phyloP scores from a whole-genome alignment of 2,888 invertebrate genomes.

The Papilio elwesi region DNA sequence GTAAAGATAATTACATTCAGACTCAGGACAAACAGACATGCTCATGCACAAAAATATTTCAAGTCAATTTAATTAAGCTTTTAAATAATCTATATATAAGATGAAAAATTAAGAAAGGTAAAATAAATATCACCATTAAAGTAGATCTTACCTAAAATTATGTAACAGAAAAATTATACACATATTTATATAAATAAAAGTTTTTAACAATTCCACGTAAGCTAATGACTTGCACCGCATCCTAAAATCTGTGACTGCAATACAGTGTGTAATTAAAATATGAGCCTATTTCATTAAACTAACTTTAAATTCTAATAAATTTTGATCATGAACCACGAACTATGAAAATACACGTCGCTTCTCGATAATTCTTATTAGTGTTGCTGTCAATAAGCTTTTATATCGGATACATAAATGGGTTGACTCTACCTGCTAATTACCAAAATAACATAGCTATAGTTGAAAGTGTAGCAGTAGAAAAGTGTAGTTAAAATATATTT shows the following conservation, averaged over 20 bases:
- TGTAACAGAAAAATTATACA: background rate
- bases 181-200: background rate
- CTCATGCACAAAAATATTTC: too few relatives aligned
- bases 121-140: too few relatives aligned
- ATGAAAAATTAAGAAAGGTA: too few relatives aligned
- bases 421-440: too few relatives aligned
- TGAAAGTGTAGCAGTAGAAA: too few relatives aligned
- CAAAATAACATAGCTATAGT: too few relatives aligned
- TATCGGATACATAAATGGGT: background rate
- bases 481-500: too few relatives aligned
- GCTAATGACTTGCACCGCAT: constrained; percentile 43
- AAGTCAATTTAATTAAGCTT: too few relatives aligned
- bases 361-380: background rate
- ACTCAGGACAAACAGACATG: too few relatives aligned
- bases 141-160: too few relatives aligned
- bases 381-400: constrained; percentile 1
- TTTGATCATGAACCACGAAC: constrained; percentile 15
- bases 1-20: too few relatives aligned
- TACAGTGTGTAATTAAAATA: constrained; percentile 67
- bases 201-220: background rate
- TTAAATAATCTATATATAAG: too few relatives aligned
- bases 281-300: constrained; percentile 62
- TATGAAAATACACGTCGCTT: background rate
- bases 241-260: constrained; percentile 54
- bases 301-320: constrained; percentile 42